Percentiles rank a stretch among this genome's conserved stretches.
phyloP scores from a whole-genome alignment of 92 coral and sea anemone species.

The Chrysogorgia sp. region DNA sequence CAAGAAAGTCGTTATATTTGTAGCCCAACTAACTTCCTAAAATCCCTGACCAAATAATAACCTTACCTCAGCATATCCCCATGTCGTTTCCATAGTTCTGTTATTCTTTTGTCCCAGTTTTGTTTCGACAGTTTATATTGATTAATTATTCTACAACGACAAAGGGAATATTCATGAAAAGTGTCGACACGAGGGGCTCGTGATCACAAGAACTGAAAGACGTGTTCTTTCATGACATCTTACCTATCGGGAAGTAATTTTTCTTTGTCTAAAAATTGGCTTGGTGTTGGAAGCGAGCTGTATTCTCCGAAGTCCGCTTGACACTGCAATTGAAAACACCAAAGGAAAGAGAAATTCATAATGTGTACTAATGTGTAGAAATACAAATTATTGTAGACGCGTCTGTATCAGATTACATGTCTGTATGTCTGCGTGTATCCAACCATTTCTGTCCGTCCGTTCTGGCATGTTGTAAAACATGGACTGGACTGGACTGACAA shows the following conservation, averaged over 20 bases:
- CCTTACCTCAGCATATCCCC: conserved; percentile 37
- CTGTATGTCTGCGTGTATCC: too few species aligned
- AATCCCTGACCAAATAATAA: too few species aligned
- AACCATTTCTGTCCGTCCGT: too few species aligned
- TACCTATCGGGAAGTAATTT: conserved; percentile 31
- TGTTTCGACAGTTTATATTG: conserved; percentile 25
- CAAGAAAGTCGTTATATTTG: too few species aligned
- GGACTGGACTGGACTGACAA: too few species aligned
- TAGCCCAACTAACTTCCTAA: too few species aligned
- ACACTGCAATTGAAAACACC: not conserved
- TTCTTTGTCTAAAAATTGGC: conserved; percentile 18
- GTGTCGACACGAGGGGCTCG: too few species aligned
- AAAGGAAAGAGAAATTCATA: not conserved
- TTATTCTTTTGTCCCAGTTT: conserved; percentile 28
- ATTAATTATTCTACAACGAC: conserved; percentile 10
- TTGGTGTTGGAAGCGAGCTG: not conserved
- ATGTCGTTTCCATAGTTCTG: conserved; percentile 37
- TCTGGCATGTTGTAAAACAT: too few species aligned
- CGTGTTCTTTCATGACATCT: not conserved
- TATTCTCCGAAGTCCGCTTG: conserved; percentile 34
- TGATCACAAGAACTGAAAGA: not conserved
- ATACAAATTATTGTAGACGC: too few species aligned
- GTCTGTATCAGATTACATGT: too few species aligned
- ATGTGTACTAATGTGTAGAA: not conserved
- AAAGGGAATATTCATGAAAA: not conserved